A percentile compares a stretch with the other conserved stretches of the same genome.
Conservation (phyloP, 2,888 invertebrate genomes). For the Leptarthrus brevirostris region DNA sequence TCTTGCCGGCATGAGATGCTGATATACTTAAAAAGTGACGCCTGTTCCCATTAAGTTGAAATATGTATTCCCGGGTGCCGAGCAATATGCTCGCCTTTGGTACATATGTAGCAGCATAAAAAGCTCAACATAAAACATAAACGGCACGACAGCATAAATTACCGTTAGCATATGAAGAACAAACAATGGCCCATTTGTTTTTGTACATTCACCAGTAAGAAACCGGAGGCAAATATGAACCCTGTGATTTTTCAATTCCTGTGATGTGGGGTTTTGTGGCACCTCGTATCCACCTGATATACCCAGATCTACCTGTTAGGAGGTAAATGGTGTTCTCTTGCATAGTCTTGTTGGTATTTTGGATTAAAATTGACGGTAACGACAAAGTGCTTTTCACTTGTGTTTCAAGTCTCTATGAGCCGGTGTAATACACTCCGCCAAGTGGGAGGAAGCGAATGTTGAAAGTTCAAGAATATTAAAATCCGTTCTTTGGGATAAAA, state of each 20-base stretch:
- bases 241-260: constrained; percentile 26
- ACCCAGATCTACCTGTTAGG: too few species aligned
- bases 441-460: background rate
- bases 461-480: too few species aligned
- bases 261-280: background rate
- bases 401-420: constrained; percentile 25
- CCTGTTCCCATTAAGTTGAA: constrained; percentile 32
- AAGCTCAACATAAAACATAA: constrained; percentile 23
- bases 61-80: constrained; percentile 24
- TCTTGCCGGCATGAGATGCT: background rate
- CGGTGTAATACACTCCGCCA: background rate
- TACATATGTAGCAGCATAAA: constrained; percentile 15
- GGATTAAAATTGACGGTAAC: background rate
- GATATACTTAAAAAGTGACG: constrained; percentile 19
- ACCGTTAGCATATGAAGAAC: constrained; percentile 40
- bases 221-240: constrained; percentile 25
- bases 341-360: background rate
- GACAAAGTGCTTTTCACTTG: constrained; percentile 4
- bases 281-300: too few species aligned
- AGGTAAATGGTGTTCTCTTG: too few species aligned
- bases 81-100: constrained; percentile 11
- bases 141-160: constrained; percentile 25
- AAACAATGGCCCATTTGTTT: constrained; percentile 42
- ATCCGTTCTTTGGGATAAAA: too few species aligned
- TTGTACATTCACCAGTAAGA: constrained; percentile 23